Base-by-base conservation (phyloP, 2,888 invertebrate genomes). In the Phrixothrix hirtus region DNA sequence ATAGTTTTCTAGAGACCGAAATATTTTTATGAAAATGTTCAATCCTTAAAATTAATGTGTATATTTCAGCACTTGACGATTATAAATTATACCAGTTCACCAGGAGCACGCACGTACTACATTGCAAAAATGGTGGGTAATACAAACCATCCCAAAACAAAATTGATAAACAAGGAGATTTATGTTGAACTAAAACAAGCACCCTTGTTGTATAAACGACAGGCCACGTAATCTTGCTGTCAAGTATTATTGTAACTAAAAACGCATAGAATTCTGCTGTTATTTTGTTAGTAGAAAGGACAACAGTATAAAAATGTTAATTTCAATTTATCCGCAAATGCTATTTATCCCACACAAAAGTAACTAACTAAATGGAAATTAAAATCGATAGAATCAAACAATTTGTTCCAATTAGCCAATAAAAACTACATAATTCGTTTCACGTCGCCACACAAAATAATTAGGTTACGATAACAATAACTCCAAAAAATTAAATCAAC, bases 111-210 rank as follows among this genome's bases (percentile, higher is more conserved):
- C 21, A 21, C 21, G 21, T 21, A 21, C 21, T 21, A 21, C 21
- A 21, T 3, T 21, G 21, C 21, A 21, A 21, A 21, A 21, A 21
- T 21, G 21, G 21, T 7, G 21, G 21, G 21, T 21, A 21, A 21
- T 21, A n/a, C n/a, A 44, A 46, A 46, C 37, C 38, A 31, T 17
- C 15, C 11, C 13, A 16, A 31, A 29, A 36, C 35, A 36, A 41
- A 48, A 41, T 39, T 48, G 48, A 41, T 48, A 48, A 48, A 48
- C 35, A 41, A 27, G 41, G 39, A 32, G 42, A 43, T 41, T 41
- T 41, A 21, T 31, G 38, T 46, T 37, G 21, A 46, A 41, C 39
- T 41, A 21, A 41, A 48, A 48, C 41, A 34, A 30, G 31, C 17
- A 48, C 48, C 48, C 48, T 35, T 31, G 48, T 48, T 48, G 39